Conservation (phyloP, 2,113 vertebrate genomes). For the Crotalus horridus region DNA sequence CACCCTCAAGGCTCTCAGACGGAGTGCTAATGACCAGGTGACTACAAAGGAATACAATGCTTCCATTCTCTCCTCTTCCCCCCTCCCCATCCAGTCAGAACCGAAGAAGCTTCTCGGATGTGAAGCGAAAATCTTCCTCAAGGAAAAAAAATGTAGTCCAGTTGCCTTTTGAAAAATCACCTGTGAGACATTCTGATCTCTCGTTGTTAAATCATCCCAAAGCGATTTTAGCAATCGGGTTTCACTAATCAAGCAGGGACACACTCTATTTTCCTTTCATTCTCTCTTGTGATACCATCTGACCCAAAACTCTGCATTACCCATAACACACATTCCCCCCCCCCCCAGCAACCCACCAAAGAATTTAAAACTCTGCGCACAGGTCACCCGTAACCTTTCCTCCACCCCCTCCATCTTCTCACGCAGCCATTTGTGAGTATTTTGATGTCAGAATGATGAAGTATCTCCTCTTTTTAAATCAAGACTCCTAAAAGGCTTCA, state of each 20-base stretch:
- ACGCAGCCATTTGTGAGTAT: neutral
- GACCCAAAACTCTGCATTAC: neutral
- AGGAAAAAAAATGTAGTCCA: neutral
- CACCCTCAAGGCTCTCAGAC: neutral
- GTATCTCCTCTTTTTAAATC: conserved; percentile 4
- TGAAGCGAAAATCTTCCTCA: neutral
- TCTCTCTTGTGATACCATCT: neutral
- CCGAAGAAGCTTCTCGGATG: neutral
- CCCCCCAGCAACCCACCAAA: neutral
- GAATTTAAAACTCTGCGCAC: neutral
- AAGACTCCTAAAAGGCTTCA: neutral
- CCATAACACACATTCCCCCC: neutral
- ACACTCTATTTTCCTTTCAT: neutral
- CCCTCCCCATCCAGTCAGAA: neutral
- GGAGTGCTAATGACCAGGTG: neutral
- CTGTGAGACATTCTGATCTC: neutral
- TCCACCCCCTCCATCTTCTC: neutral
- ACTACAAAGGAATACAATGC: neutral
- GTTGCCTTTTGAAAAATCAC: neutral
- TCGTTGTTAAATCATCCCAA: neutral
- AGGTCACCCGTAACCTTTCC: neutral
- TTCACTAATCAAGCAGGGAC: neutral
- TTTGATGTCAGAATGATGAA: conserved; percentile 20
- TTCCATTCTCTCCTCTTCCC: too few species aligned
- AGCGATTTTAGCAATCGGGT: neutral